These are phyloP conservation scores for Erebia epiphron DNA, from an alignment of 2,888 invertebrate genomes.

Conservation along the genomic window DNA sequence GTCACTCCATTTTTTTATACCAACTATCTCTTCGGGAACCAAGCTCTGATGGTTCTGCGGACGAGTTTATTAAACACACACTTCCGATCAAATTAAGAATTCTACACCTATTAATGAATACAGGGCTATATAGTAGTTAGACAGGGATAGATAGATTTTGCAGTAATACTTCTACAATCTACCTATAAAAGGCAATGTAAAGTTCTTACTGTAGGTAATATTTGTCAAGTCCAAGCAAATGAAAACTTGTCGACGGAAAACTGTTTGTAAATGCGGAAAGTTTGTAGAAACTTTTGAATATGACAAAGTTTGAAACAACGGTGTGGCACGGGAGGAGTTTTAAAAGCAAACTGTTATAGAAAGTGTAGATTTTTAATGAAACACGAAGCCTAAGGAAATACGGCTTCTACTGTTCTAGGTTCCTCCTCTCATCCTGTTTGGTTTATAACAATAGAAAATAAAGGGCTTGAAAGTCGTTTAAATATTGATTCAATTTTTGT, in stretches of 20 bases:
- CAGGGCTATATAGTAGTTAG: too few species aligned
- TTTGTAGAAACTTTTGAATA: constrained; percentile 52
- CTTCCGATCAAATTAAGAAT: too few species aligned
- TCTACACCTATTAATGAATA: too few species aligned
- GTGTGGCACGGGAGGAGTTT: constrained; percentile 42
- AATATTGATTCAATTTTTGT: too few species aligned
- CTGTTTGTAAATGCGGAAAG: constrained; percentile 53
- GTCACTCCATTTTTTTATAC: too few species aligned
- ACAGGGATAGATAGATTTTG: too few species aligned
- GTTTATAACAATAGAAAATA: too few species aligned
- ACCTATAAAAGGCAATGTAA: not conserved
- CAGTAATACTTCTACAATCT: not conserved
- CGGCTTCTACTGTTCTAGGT: not conserved
- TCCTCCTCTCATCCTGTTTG: too few species aligned
- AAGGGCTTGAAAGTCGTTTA: too few species aligned
- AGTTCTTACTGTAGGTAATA: constrained; percentile 37
- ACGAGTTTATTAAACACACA: too few species aligned
- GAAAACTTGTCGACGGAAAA: constrained; percentile 44
- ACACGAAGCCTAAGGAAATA: constrained; percentile 17
- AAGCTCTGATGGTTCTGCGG: too few species aligned
- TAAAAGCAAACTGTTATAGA: constrained; percentile 50
- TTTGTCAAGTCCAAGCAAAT: constrained; percentile 42
- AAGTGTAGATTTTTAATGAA: constrained; percentile 37
- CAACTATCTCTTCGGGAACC: too few species aligned
- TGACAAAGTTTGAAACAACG: constrained; percentile 50